Base-by-base conservation (phyloP, 2,797 vertebrate species). In the Alectoris magna region DNA sequence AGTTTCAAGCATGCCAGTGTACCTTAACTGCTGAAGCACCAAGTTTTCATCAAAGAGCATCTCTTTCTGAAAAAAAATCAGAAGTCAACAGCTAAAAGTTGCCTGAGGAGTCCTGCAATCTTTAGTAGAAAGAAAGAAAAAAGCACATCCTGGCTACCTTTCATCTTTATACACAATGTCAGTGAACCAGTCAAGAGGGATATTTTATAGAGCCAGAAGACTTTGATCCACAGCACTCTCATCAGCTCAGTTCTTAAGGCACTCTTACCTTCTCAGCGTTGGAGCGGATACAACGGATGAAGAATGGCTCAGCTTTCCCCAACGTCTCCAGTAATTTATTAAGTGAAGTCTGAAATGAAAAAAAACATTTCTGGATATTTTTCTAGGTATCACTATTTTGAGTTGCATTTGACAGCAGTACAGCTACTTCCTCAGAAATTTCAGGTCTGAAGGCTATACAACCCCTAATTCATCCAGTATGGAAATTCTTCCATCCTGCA, bases 1-100 rank as follows among this genome's bases (percentile, higher is more conserved):
- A 0, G 99, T 99, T 97, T 99, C 99, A 91, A 99, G 97, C 99
- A 99, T 99, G 84, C 99, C 99, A 0, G 99, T 99, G 97, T 99
- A 99, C 80, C 98, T 98, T 82, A 99, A 96, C 98, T 99, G 99
- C 97, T 99, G 99, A 89, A 99, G 95, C 49, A 99, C 98, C 97
- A 99, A 97, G 18, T 96, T 97, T 48, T 99, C 99, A 14, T 99
- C 98, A 66, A 99, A 99, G 88, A 98, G 96, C 97, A 99, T 98
- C 96, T 99, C 99, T 93, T 97, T 98, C 99, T 99, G 98, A 3
- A 97, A 96, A 96, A 1, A 76, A 14, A 84, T 3, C 60, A 85
- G 46, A 34, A 79, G 22, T 12, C 36, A 76, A 44, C 21, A 86
- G 34, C 59, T 56, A 48, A 4, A 72, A 24, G 94, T 36, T 21